Conservation (phyloP, 2,797 vertebrate genomes). For the Mus caroli region DNA sequence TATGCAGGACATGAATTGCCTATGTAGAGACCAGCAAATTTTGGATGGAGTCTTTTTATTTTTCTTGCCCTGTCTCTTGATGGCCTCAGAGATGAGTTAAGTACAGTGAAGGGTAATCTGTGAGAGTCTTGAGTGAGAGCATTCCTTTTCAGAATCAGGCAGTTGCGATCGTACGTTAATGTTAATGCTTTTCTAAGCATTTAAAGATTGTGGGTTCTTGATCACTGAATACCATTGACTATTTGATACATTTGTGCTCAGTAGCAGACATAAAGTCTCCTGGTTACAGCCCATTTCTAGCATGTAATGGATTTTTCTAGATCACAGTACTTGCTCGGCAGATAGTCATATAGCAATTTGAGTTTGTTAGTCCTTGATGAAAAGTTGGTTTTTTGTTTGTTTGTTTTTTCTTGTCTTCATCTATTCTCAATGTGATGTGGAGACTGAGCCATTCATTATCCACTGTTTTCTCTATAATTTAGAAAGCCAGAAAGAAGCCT, state of each 20-base stretch:
- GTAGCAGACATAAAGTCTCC: background rate
- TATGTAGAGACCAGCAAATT: background rate
- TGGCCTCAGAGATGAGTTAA: background rate
- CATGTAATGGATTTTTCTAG: too few relatives aligned
- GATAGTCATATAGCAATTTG: background rate
- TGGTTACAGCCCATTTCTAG: background rate
- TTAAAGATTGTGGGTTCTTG: background rate
- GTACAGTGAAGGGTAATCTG: background rate
- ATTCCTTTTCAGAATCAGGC: background rate
- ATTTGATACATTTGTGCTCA: background rate
- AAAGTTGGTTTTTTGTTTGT: background rate
- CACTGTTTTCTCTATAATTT: slow-evolving; percentile 5
- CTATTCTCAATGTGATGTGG: background rate
- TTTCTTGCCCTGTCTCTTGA: slow-evolving; percentile 6
- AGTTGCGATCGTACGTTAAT: background rate
- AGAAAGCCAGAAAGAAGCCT: slow-evolving; percentile 66
- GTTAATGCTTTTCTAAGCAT: background rate
- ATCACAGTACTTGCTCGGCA: background rate
- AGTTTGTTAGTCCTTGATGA: background rate
- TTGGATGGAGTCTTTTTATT: background rate
- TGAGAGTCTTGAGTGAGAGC: background rate
- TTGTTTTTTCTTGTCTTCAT: background rate
- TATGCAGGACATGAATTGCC: background rate
- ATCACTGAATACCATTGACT: background rate
- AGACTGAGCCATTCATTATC: background rate